These are phyloP conservation scores for Menura novaehollandiae DNA, from an alignment of 2,113 vertebrate genomes.

Conservation along the genomic window DNA sequence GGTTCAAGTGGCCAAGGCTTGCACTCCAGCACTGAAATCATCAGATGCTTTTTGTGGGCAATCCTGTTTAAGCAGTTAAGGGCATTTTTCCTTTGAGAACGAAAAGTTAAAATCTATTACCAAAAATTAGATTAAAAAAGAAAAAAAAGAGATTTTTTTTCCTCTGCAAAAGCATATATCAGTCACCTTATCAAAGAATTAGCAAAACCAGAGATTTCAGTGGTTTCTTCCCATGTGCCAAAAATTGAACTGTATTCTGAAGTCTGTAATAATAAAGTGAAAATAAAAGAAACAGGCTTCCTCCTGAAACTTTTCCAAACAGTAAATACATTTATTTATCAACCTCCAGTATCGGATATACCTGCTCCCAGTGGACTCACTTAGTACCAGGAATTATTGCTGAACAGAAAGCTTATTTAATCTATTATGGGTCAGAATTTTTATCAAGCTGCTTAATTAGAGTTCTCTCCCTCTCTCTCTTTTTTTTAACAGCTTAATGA, in stretches of 20 bases:
- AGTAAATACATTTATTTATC: conserved; percentile 65
- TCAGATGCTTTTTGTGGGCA: rapidly evolving
- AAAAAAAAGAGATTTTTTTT: too few relatives aligned
- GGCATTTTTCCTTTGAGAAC: background rate
- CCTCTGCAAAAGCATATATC: background rate
- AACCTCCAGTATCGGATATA: conserved; percentile 27
- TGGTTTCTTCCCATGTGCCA: background rate
- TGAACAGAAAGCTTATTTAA: conserved; percentile 70
- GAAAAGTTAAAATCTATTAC: background rate
- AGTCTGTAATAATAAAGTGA: background rate
- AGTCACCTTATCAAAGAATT: background rate
- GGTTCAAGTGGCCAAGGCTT: background rate
- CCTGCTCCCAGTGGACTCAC: conserved; percentile 47
- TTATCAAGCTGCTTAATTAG: conserved; percentile 72
- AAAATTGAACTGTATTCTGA: background rate
- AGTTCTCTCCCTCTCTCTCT: conserved; percentile 6
- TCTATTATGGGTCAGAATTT: conserved; percentile 70
- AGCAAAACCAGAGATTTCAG: background rate
- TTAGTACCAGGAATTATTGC: conserved; percentile 66
- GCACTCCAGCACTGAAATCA: background rate
- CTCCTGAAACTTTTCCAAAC: background rate
- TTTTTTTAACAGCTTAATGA: conserved; percentile 49
- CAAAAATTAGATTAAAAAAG: background rate
- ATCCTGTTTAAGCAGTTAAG: background rate
- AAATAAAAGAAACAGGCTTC: background rate